Percentiles rank a stretch among this genome's conserved stretches.
Conservation (phyloP, 23 tunicate genomes). For the Corella eumyota region DNA sequence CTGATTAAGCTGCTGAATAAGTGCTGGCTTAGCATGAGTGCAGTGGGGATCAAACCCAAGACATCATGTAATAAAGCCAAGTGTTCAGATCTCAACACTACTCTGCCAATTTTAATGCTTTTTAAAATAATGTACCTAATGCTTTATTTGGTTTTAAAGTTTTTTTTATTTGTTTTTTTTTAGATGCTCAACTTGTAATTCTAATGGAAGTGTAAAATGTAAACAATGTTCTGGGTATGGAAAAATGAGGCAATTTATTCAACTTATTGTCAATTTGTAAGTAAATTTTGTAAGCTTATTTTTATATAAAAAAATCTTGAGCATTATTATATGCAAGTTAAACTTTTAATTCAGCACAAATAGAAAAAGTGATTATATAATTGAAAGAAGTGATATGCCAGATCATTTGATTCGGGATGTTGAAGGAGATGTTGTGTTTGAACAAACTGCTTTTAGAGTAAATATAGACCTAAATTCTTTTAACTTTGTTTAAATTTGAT, state of each 20-base stretch:
- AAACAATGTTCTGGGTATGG: slow-evolving; percentile 51
- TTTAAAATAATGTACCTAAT: not conserved
- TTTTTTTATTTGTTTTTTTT: not conserved
- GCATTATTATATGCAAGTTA: not conserved
- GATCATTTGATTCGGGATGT: slow-evolving; percentile 69
- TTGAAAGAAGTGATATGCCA: slow-evolving; percentile 74
- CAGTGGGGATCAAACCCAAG: too few species aligned
- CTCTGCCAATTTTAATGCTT: too few species aligned
- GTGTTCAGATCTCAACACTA: too few species aligned
- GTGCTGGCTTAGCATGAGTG: too few species aligned
- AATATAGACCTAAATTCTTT: slow-evolving; percentile 4
- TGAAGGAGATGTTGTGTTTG: slow-evolving; percentile 54
- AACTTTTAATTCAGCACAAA: slow-evolving; percentile 24
- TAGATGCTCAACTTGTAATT: slow-evolving; percentile 53
- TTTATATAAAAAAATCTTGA: not conserved
- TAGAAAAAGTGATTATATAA: slow-evolving; percentile 43
- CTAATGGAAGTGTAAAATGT: slow-evolving; percentile 58
- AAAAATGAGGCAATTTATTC: slow-evolving; percentile 59
- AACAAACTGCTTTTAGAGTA: slow-evolving; percentile 54
- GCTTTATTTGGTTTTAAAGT: not conserved
- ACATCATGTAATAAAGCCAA: too few species aligned
- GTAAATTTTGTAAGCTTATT: not conserved
- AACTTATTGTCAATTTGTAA: slow-evolving; percentile 67
- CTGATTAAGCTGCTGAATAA: too few species aligned
- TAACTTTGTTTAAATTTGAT: too few species aligned